Evolutionary conservation across 2,888 invertebrate species (phyloP).

Genomic region (Ceratothoa steindachneri): DNA sequence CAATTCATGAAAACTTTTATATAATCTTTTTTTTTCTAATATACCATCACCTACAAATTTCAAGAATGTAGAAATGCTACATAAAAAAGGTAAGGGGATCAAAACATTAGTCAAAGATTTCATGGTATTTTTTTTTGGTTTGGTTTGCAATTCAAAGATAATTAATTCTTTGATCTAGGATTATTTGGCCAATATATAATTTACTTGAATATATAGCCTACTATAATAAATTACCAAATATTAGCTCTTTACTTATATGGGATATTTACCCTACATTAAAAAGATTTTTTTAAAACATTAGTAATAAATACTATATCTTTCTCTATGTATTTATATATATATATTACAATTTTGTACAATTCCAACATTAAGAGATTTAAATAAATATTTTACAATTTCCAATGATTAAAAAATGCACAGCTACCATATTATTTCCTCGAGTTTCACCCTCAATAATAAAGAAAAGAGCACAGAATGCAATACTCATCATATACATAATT

Average conservation of each 20-base stretch:
- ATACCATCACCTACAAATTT: background rate
- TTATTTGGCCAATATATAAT: background rate
- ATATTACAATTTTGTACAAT: background rate
- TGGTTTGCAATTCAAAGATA: too few species aligned
- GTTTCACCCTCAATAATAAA: too few species aligned
- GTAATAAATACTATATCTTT: background rate
- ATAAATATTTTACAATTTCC: too few species aligned
- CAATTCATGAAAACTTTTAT: background rate
- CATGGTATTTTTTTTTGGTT: too few species aligned
- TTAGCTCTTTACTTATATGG: background rate
- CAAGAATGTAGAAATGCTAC: background rate
- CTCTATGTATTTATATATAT: background rate
- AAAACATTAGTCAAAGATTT: too few species aligned
- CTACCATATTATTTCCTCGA: too few species aligned
- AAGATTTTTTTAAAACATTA: background rate
- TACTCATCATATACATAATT: too few species aligned
- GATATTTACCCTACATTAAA: background rate
- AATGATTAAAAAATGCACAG: too few species aligned
- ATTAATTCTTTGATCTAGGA: background rate
- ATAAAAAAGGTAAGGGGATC: background rate
- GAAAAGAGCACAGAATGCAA: too few species aligned
- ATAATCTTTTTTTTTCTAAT: background rate
- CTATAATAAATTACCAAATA: background rate
- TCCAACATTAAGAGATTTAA: too few species aligned
- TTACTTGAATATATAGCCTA: background rate